Conservation (phyloP, 2,888 invertebrate species). For the Heliconius charithonia region DNA sequence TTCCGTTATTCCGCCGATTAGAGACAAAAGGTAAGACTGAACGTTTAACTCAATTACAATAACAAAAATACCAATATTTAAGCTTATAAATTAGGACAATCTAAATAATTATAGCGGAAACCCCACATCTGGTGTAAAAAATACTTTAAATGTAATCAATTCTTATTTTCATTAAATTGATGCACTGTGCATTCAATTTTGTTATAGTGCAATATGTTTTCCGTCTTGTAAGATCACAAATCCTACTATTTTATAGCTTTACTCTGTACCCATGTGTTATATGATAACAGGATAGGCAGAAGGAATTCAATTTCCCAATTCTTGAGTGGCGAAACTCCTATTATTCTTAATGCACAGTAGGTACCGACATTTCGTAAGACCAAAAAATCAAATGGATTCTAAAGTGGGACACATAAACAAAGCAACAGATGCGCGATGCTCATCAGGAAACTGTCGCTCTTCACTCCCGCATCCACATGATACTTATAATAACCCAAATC, state of each 20-base stretch:
- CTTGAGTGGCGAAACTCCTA: too few relatives aligned
- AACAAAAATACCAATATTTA: background rate
- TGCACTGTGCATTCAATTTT: too few relatives aligned
- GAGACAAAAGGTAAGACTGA: too few relatives aligned
- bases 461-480: conserved; percentile 14
- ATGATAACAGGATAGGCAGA: too few relatives aligned
- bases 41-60: background rate
- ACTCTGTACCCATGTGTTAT: too few relatives aligned
- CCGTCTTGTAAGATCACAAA: too few relatives aligned
- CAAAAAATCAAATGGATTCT: conserved; percentile 24
- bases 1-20: too few relatives aligned
- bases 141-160: background rate
- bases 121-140: conserved; percentile 7
- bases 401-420: conserved; percentile 44
- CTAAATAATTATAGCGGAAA: background rate
- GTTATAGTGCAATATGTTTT: too few relatives aligned
- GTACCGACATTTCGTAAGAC: background rate
- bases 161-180: too few relatives aligned
- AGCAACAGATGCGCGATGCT: conserved; percentile 35
- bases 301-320: too few relatives aligned
- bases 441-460: conserved; percentile 48
- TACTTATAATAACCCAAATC: conserved; percentile 24
- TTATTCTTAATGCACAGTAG: background rate
- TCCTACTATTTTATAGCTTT: too few relatives aligned
- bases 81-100: background rate